phyloP scores from a whole-genome alignment of 1,140 invertebrate genomes.

The Drosophila burlai region DNA sequence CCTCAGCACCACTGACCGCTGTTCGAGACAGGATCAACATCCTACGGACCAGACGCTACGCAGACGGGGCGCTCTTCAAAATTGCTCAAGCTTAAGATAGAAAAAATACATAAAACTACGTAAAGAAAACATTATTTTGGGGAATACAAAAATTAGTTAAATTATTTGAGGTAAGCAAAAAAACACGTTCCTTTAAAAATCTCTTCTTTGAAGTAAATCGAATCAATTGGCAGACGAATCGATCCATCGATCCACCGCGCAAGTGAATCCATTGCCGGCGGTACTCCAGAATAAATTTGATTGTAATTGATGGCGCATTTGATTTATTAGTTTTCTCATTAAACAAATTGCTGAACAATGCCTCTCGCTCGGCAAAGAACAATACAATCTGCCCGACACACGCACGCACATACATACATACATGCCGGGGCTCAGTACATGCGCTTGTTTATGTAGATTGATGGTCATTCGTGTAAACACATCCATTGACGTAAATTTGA shows the following conservation, averaged over 20 bases:
- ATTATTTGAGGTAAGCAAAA: neutral
- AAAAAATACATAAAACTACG: too few relatives aligned
- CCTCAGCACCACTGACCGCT: conserved; percentile 1
- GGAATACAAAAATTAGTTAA: neutral
- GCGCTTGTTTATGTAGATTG: conserved; percentile 72
- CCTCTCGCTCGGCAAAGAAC: conserved; percentile 27
- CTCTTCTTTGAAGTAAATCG: neutral
- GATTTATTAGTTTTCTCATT: conserved; percentile 80
- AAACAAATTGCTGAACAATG: conserved; percentile 77
- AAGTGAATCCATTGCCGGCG: conserved; percentile 2
- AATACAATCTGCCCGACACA: conserved; percentile 25
- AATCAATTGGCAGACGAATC: conserved; percentile 20
- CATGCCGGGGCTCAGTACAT: conserved; percentile 14
- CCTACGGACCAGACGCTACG: neutral
- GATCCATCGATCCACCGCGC: conserved; percentile 35
- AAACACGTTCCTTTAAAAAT: neutral
- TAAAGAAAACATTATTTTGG: too few relatives aligned
- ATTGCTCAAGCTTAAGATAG: too few relatives aligned
- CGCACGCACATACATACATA: neutral
- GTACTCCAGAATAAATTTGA: conserved; percentile 38
- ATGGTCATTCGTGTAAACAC: conserved; percentile 72
- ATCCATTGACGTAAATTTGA: conserved; percentile 78
- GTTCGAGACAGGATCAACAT: conserved; percentile 4
- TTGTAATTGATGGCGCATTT: conserved; percentile 64
- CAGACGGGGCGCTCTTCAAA: neutral